Evolutionary conservation across 2,888 invertebrate genomes (phyloP), one percentile per base, ranked within the genome.

Genomic region (Podabrus alpinus): DNA sequence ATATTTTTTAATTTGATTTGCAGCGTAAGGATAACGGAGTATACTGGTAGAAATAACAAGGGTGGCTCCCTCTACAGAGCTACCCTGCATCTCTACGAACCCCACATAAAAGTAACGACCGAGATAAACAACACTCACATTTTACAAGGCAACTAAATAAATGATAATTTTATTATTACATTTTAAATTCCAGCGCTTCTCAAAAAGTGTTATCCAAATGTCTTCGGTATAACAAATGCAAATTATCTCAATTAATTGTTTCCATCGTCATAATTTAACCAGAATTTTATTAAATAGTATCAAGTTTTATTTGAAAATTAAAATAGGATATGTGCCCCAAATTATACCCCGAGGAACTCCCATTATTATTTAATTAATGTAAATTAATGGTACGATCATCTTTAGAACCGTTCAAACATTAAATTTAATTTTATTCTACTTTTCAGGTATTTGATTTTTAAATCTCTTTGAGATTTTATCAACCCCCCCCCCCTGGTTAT

Each of bases 161-260:
- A 84, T 84, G 84, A 83, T 85, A 85, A 85, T 85, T 85, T 83
- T 80, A 83, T 85, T 85, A 84, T 82, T 76, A 75, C 74, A 73
- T 73, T 75, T 75, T 72, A 45, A 60, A 61, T 17, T 59, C 19
- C 72, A 69, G 75, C 15, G 67, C 72, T 75, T 72, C 69, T 21
- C 66, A 75, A 75, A 74, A 66, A 24, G 62, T 68, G 15, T 16
- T 24, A 16, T 68, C 17, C 10, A 60, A n/a, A 13, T 1, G 13
- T 45, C 16, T 60, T 15, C 11, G 25, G 10, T 10, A 59, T 19
- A 1, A 29, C 25, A 29, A 29, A 29, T 29, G 11, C 1, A 13
- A 29, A 29, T 29, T 24, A 24, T 9, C 24, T 1, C 24, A 25
- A 25, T 25, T 9, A n/a, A n/a, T n/a, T n/a, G n/a, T n/a, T n/a